These are phyloP conservation scores for Steinernema scapterisci DNA, from an alignment of 2,888 invertebrate genomes.

Conservation along the genomic window DNA sequence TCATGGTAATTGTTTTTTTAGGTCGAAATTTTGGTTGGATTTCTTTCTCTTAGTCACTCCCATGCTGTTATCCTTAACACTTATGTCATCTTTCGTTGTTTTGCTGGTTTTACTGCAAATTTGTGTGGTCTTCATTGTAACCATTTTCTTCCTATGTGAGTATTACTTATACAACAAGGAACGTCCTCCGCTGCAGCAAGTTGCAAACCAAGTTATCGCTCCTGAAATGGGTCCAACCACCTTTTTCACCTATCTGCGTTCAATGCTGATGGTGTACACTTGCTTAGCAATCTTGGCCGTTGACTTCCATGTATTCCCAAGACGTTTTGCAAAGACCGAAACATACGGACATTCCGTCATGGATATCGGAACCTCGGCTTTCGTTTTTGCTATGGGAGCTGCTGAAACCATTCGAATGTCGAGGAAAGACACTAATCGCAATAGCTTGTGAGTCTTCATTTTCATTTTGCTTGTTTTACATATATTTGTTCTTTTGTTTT, in stretches of 20 bases:
- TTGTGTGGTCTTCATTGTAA: not conserved
- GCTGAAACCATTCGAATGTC: conserved; percentile 25
- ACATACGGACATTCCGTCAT: conserved; percentile 74
- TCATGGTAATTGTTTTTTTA: conserved; percentile 41
- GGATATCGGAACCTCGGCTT: conserved; percentile 93
- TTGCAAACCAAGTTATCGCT: conserved; percentile 21
- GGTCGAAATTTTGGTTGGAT: conserved; percentile 57
- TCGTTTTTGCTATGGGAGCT: conserved; percentile 79
- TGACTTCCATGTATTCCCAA: conserved; percentile 86
- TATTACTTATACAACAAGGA: conserved; percentile 36
- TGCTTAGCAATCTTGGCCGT: conserved; percentile 86
- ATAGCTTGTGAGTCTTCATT: not conserved
- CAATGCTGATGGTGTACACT: conserved; percentile 73
- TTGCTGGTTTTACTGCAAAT: conserved; percentile 25
- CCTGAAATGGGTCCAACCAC: conserved; percentile 44
- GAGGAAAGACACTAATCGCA: conserved; percentile 36
- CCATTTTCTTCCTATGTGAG: conserved; percentile 37
- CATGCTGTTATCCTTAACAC: conserved; percentile 44
- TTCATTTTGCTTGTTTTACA: not conserved
- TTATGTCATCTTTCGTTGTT: conserved; percentile 41
- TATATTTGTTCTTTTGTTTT: not conserved
- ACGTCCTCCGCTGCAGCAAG: conserved; percentile 5
- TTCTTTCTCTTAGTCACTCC: conserved; percentile 52
- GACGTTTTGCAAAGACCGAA: conserved; percentile 84
- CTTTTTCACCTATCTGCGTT: conserved; percentile 57